These are phyloP conservation scores for Fulica atra DNA, from an alignment of 2,113 vertebrate genomes.

Conservation along the genomic window DNA sequence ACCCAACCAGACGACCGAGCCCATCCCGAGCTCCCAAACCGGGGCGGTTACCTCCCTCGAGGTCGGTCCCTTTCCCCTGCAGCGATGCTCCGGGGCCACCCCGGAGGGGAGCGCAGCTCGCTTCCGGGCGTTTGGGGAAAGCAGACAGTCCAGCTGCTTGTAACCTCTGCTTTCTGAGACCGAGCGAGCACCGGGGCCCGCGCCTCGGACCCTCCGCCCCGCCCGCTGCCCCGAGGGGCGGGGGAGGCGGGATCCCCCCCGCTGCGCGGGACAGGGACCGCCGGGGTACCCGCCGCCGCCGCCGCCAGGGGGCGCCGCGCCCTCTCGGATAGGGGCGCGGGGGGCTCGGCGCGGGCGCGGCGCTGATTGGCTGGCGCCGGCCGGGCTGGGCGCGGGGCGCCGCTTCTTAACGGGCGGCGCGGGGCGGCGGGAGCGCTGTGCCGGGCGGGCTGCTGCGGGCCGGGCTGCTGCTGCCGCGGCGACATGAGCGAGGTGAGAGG, in stretches of 20 bases:
- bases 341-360: neutral
- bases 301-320: slow-evolving; percentile 28
- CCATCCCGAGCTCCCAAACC: neutral
- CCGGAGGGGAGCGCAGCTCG: accelerated
- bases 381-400: slow-evolving; percentile 8
- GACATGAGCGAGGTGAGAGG: slow-evolving; percentile 79
- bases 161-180: accelerated
- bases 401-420: slow-evolving; percentile 32
- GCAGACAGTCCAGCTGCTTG: neutral
- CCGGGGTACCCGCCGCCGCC: no score
- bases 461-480: neutral
- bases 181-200: no score
- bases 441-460: neutral
- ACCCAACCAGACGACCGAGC: neutral
- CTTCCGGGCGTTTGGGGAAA: neutral
- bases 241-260: no score
- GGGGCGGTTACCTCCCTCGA: no score
- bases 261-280: neutral
- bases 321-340: neutral
- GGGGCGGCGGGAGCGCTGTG: neutral
- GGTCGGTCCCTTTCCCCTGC: neutral
- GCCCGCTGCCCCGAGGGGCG: neutral
- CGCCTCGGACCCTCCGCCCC: neutral
- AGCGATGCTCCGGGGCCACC: neutral
- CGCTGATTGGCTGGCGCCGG: slow-evolving; percentile 3